A percentile compares a stretch with the other conserved stretches of the same genome.
These are phyloP conservation scores for Zaprionus capensis DNA, from an alignment of 1,140 invertebrate genomes.

Conservation along the genomic window DNA sequence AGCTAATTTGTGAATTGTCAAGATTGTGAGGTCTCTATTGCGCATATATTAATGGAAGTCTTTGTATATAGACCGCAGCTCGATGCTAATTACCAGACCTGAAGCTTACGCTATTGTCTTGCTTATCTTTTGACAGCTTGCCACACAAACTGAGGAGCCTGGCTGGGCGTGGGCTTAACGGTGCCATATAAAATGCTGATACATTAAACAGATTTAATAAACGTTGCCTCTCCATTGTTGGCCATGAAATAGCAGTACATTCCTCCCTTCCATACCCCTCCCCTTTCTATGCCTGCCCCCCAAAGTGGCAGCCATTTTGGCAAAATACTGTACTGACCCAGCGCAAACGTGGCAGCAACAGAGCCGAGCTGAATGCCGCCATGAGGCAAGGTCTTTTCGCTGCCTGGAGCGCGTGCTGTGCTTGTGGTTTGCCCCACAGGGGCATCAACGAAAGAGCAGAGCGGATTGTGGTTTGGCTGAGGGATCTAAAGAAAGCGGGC, in stretches of 20 bases:
- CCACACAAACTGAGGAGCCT: constrained; percentile 14
- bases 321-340: neutral
- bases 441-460: constrained; percentile 5
- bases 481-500: constrained; percentile 7
- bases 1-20: neutral
- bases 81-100: constrained; percentile 60
- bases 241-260: constrained; percentile 1
- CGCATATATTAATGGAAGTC: neutral
- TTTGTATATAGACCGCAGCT: neutral
- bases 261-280: neutral
- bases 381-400: constrained; percentile 9
- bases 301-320: constrained; percentile 9
- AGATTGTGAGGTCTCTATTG: neutral
- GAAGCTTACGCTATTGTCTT: constrained; percentile 29
- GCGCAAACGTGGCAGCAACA: neutral
- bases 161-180: neutral
- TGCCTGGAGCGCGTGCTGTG: constrained; percentile 3
- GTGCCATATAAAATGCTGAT: constrained; percentile 69
- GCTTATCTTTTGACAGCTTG: constrained; percentile 48
- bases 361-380: constrained; percentile 4
- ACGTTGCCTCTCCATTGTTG: constrained; percentile 52
- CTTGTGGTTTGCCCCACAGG: constrained; percentile 19
- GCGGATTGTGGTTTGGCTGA: constrained; percentile 50
- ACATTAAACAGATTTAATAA: constrained; percentile 83
- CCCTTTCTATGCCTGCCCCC: neutral